phyloP scores from a whole-genome alignment of 1,140 invertebrate genomes.

The Bursaphelenchus mucronatus region DNA sequence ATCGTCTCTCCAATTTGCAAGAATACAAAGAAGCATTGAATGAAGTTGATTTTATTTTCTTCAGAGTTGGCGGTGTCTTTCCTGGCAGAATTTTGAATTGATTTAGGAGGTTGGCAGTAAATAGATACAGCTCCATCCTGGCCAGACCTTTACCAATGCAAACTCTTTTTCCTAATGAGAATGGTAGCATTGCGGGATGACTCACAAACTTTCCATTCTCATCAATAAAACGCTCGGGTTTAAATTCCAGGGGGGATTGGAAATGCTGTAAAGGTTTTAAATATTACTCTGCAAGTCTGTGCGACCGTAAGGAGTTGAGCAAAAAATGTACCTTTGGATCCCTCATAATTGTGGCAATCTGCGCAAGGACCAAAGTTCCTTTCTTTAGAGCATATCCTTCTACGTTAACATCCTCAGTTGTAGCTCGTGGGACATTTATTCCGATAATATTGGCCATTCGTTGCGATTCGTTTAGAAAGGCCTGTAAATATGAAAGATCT shows the following conservation, averaged over 20 bases:
- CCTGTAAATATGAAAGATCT: constrained; percentile 2
- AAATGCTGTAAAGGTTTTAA: not conserved
- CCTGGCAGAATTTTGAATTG: not conserved
- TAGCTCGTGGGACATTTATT: constrained; percentile 13
- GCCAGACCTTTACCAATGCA: constrained; percentile 2
- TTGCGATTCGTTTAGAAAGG: constrained; percentile 8
- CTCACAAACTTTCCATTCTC: not conserved
- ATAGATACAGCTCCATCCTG: constrained; percentile 3
- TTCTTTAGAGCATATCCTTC: constrained; percentile 8
- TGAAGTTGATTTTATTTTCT: no score
- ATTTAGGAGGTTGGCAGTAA: constrained; percentile 2
- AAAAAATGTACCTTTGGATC: not conserved
- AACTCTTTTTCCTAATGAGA: constrained; percentile 13
- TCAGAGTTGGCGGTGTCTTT: no score
- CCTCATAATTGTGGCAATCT: constrained; percentile 3
- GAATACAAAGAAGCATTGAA: no score
- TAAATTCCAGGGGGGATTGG: not conserved
- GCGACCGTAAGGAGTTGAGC: no score
- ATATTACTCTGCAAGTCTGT: no score
- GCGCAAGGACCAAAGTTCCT: constrained; percentile 9
- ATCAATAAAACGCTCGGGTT: constrained; percentile 15
- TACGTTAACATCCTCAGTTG: constrained; percentile 15
- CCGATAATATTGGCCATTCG: constrained; percentile 20
- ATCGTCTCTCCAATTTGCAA: no score
- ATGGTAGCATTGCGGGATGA: constrained; percentile 3